These are phyloP conservation scores for Furcifer pardalis DNA, from an alignment of 2,797 vertebrate species.

Conservation along the genomic window DNA sequence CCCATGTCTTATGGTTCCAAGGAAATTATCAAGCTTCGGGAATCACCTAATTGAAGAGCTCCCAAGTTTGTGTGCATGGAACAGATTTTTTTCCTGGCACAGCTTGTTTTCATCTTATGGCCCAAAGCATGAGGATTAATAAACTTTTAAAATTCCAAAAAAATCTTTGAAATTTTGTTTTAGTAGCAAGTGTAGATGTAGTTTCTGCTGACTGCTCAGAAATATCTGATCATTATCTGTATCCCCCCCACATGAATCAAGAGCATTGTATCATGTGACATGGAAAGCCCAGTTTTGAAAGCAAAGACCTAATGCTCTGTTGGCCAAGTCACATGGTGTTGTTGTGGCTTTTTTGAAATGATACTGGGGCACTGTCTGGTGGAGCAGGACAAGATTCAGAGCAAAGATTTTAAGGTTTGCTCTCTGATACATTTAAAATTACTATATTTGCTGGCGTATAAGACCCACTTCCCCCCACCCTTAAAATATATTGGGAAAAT, in stretches of 20 bases:
- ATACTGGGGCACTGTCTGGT: too few species aligned
- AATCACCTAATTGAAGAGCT: conserved; percentile 25
- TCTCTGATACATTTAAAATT: background rate
- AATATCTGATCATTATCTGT: background rate
- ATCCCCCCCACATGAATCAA: background rate
- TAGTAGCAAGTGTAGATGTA: conserved; percentile 3
- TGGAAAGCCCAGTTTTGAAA: background rate
- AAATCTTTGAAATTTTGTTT: conserved; percentile 43
- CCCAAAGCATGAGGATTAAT: conserved; percentile 30
- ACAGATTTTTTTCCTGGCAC: conserved; percentile 23
- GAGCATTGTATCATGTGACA: background rate
- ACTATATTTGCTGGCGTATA: too few species aligned
- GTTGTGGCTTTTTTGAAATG: background rate
- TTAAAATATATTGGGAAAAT: too few species aligned
- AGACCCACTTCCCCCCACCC: too few species aligned
- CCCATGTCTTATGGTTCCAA: background rate
- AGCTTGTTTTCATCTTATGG: conserved; percentile 28
- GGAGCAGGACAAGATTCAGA: background rate
- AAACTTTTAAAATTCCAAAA: conserved; percentile 44
- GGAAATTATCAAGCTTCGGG: conserved; percentile 16
- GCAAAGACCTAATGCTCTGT: background rate
- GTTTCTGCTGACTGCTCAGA: conserved; percentile 7
- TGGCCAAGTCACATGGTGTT: background rate
- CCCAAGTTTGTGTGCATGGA: conserved; percentile 17
- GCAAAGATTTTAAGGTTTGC: background rate